Percentiles rank a stretch among this genome's conserved stretches.
Evolutionary conservation across 1,140 invertebrate species (phyloP).

Genomic region (Aphelinus certus): DNA sequence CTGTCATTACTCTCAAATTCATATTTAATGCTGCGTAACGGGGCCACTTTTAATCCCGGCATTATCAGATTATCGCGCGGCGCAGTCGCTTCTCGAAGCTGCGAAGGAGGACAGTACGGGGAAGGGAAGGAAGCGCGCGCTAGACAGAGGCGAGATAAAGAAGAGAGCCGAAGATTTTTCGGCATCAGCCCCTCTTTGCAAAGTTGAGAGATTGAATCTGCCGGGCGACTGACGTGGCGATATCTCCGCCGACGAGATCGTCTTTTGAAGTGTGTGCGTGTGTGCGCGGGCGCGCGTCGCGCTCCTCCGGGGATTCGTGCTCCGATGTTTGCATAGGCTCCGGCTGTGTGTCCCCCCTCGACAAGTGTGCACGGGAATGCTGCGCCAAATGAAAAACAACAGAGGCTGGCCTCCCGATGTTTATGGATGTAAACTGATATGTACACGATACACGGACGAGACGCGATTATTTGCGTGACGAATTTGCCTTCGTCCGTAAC

Average conservation of each 20-base stretch:
- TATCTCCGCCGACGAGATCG: background rate
- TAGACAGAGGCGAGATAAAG: slow-evolving; percentile 4
- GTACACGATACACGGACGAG: too few relatives aligned
- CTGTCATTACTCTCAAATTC: slow-evolving; percentile 56
- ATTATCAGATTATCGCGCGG: slow-evolving; percentile 54
- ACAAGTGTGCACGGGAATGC: too few relatives aligned
- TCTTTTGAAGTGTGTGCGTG: slow-evolving; percentile 12
- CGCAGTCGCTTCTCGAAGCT: slow-evolving; percentile 5
- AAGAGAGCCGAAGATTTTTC: slow-evolving; percentile 12
- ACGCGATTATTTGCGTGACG: too few relatives aligned
- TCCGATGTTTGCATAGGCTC: slow-evolving; percentile 9
- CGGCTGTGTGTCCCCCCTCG: too few relatives aligned
- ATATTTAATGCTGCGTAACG: slow-evolving; percentile 50
- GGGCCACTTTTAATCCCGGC: slow-evolving; percentile 47
- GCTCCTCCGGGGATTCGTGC: background rate
- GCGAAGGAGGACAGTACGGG: too few relatives aligned
- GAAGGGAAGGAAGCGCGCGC: too few relatives aligned
- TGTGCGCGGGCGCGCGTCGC: background rate
- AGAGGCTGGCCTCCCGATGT: too few relatives aligned
- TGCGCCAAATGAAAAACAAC: too few relatives aligned
- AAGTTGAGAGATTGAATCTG: slow-evolving; percentile 28
- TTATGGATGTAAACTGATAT: too few relatives aligned
- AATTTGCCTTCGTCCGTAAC: too few relatives aligned
- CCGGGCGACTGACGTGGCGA: slow-evolving; percentile 7
- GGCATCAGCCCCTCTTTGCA: slow-evolving; percentile 1